Base-by-base conservation (phyloP, 2,888 invertebrate species). In the Ethmia dodecea region DNA sequence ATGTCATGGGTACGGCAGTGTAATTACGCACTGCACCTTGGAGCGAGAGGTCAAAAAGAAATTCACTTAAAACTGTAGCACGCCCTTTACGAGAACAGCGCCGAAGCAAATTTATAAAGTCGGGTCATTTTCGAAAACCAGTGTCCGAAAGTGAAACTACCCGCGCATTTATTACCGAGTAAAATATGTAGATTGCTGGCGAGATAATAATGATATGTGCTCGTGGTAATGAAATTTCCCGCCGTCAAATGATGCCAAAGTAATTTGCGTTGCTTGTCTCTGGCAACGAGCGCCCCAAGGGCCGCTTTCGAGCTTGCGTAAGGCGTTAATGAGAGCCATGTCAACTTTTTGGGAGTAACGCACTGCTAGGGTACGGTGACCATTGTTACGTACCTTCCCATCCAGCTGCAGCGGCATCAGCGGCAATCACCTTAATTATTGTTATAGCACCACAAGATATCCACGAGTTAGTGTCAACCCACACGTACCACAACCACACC, bases 171-270 rank as follows among this genome's bases (percentile, higher is more conserved):
- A 84, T 84, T 83, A 78, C 80, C 61, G 69, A 70, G 79, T 80
- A 84, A 84, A 86, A 84, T 84, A 84, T 84, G 86, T 84, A 86
- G 86, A 86, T 86, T 84, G 86, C 72, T 63, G 66, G 66, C 65
- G 62, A 84, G 84, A 84, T 84, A 86, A 86, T 86, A 84, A 86
- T 84, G 84, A 86, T 86, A 84, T 86, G 86, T 86, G 84, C 84
- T 80, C 71, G 79, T 84, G 83, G 84, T 84, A 86, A 86, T 84
- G 86, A 86, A 86, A 84, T 86, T 86, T 84, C 83, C 83, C 80
- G 83, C 77, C 77, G 83, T 86, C 86, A 86, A 86, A 86, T 74
- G 81, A 81, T 86, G 86, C 81, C 86, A 84, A 80, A 84, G 86
- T 84, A 84, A 84, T 84, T 86, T 84, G 86, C 83, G 80, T 79